These are phyloP conservation scores for Endomychus coccineus DNA, from an alignment of 2,888 invertebrate species.

Conservation along the genomic window DNA sequence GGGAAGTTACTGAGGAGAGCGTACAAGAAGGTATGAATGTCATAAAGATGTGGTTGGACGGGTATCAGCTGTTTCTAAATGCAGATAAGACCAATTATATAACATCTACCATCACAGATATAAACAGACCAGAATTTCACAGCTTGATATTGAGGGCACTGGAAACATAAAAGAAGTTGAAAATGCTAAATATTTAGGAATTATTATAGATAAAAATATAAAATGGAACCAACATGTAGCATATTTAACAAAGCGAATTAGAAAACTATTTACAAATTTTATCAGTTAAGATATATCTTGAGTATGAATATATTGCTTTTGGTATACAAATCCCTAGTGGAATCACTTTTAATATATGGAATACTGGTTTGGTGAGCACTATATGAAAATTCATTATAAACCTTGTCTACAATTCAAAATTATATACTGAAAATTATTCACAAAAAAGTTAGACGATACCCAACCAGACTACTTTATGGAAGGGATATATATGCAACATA, in stretches of 20 bases:
- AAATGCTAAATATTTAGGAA: slow-evolving; percentile 1
- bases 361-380: slow-evolving; percentile 3
- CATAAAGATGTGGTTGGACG: slow-evolving; percentile 6
- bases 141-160: not conserved
- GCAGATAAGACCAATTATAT: slow-evolving; percentile 1
- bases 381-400: slow-evolving; percentile 4
- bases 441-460: slow-evolving; percentile 1
- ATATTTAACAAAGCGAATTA: too few relatives aligned
- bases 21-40: slow-evolving; percentile 1
- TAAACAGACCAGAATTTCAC: slow-evolving; percentile 2
- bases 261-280: slow-evolving; percentile 3
- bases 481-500: slow-evolving; percentile 1
- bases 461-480: not conserved
- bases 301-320: slow-evolving; percentile 2
- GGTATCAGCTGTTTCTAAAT: slow-evolving; percentile 2
- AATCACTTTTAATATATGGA: slow-evolving; percentile 6
- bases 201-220: slow-evolving; percentile 3
- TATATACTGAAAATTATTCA: slow-evolving; percentile 4
- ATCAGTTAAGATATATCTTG: slow-evolving; percentile 1
- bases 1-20: slow-evolving; percentile 1
- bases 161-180: slow-evolving; percentile 3
- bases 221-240: slow-evolving; percentile 4
- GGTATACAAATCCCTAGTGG: slow-evolving; percentile 4
- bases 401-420: slow-evolving; percentile 3
- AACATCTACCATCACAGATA: slow-evolving; percentile 3